phyloP scores from a whole-genome alignment of 2,888 invertebrate genomes.

The Eucriotettix oculatus region DNA sequence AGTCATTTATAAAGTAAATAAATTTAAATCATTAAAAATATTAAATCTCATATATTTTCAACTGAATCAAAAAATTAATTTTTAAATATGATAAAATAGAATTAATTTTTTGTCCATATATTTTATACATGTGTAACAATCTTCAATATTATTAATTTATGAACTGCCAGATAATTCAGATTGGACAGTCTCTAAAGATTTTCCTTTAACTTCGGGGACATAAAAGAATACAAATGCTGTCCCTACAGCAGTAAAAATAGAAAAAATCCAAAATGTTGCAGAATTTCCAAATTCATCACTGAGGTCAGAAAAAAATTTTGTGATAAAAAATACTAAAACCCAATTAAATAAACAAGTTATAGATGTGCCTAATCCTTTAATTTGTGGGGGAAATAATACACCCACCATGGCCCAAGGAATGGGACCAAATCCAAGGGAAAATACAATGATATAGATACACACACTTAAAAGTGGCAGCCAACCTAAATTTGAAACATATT shows the following conservation, averaged over 20 bases:
- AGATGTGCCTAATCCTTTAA: conserved; percentile 59
- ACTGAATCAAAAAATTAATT: too few relatives aligned
- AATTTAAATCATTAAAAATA: too few relatives aligned
- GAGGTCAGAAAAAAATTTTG: conserved; percentile 44
- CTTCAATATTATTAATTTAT: too few relatives aligned
- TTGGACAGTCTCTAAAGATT: conserved; percentile 49
- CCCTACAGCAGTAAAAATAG: conserved; percentile 44
- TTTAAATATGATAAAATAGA: too few relatives aligned
- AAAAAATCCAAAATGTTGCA: conserved; percentile 59
- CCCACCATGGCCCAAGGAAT: conserved; percentile 78
- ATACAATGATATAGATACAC: conserved; percentile 60
- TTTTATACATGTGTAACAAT: too few relatives aligned
- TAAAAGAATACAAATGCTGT: conserved; percentile 48
- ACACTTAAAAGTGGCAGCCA: conserved; percentile 62
- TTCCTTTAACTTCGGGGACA: conserved; percentile 46
- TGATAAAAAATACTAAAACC: conserved; percentile 64
- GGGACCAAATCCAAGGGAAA: conserved; percentile 73
- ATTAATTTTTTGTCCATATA: too few relatives aligned
- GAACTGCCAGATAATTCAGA: conserved; percentile 22
- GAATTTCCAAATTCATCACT: conserved; percentile 37
- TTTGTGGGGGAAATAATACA: conserved; percentile 64
- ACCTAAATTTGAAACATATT: conserved; percentile 35
- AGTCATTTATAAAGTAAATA: too few relatives aligned
- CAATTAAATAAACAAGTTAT: conserved; percentile 69
- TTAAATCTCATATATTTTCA: too few relatives aligned